A percentile compares a stretch with the other conserved stretches of the same genome.
Evolutionary conservation across 92 coral and sea anemone species (phyloP).

Genomic region (Actinostola sp.): DNA sequence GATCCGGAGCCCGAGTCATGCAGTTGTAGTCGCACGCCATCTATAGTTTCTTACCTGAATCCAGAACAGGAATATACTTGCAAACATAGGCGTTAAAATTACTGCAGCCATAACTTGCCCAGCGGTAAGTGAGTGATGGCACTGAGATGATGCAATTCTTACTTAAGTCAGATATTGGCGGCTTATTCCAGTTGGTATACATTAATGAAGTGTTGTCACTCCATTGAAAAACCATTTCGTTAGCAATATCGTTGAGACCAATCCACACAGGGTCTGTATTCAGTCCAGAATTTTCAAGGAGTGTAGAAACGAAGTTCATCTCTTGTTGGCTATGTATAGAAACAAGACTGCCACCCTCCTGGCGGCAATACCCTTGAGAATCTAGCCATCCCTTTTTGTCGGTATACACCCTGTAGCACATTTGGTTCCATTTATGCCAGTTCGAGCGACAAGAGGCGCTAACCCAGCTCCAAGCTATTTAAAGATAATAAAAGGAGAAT

Average conservation of each 20-base stretch:
- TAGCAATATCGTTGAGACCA: conserved; percentile 24
- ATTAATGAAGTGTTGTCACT: conserved; percentile 12
- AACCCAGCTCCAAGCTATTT: neutral
- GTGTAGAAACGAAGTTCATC: conserved; percentile 12
- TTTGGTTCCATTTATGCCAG: conserved; percentile 26
- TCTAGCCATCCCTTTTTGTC: neutral
- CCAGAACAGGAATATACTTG: neutral
- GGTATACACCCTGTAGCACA: neutral
- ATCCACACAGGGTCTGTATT: conserved; percentile 10
- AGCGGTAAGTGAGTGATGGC: neutral
- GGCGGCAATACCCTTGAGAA: neutral
- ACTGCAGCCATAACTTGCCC: neutral
- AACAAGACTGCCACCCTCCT: conserved; percentile 10
- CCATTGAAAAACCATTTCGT: conserved; percentile 6
- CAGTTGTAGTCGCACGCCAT: no score
- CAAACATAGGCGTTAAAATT: neutral
- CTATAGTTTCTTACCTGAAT: neutral
- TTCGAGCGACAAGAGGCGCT: conserved; percentile 11
- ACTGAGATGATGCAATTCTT: neutral
- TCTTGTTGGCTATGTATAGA: conserved; percentile 25
- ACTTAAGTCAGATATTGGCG: neutral
- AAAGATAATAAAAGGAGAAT: neutral
- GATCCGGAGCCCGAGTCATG: no score
- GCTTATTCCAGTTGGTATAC: conserved; percentile 10
- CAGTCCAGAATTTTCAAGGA: neutral